Percentiles rank a stretch among this genome's conserved stretches.
phyloP scores from a whole-genome alignment of 2,888 invertebrate genomes.

The Iselma pallidipennis region DNA sequence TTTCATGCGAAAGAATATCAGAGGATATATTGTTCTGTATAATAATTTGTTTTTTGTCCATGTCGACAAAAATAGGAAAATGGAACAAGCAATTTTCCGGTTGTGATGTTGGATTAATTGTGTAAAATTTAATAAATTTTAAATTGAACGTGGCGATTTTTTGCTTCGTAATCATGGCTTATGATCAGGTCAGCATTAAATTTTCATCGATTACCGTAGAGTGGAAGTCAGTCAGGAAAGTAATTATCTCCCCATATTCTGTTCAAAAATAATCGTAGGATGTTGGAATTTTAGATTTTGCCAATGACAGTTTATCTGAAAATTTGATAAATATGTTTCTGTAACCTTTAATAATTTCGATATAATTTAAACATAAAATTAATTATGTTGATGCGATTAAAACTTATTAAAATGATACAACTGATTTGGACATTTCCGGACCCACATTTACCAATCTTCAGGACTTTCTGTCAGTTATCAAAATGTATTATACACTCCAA shows the following conservation, averaged over 20 bases:
- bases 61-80: neutral
- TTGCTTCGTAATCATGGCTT: neutral
- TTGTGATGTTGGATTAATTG: neutral
- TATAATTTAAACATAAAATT: too few species aligned
- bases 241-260: neutral
- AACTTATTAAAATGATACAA: slow-evolving; percentile 2
- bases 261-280: neutral
- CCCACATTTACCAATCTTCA: slow-evolving; percentile 36
- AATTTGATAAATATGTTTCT: too few species aligned
- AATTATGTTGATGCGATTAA: slow-evolving; percentile 7
- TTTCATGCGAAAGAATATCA: too few species aligned
- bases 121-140: neutral
- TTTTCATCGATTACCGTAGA: neutral
- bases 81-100: neutral
- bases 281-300: neutral
- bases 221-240: neutral
- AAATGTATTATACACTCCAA: slow-evolving; percentile 38
- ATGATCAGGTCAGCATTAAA: neutral
- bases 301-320: neutral
- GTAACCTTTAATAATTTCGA: too few species aligned
- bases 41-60: neutral
- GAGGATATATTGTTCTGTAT: too few species aligned
- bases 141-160: neutral
- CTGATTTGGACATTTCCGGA: slow-evolving; percentile 26
- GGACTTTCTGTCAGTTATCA: slow-evolving; percentile 38